phyloP scores from a whole-genome alignment of 2,888 invertebrate species.

The Ethmia dodecea region DNA sequence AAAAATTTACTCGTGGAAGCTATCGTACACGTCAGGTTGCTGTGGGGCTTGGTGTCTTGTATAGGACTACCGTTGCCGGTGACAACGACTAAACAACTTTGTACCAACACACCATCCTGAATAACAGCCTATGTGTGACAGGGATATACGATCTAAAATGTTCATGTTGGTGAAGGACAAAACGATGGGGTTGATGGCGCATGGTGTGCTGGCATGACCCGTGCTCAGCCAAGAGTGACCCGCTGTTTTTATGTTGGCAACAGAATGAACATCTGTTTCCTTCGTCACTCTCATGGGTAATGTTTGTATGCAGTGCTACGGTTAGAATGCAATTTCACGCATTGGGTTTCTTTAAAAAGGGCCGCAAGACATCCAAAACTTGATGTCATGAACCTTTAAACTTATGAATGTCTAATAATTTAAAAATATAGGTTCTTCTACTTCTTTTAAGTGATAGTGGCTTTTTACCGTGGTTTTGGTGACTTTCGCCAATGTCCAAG shows the following conservation, averaged over 20 bases:
- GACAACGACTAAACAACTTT: slow-evolving; percentile 70
- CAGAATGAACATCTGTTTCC: slow-evolving; percentile 60
- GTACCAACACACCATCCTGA: slow-evolving; percentile 53
- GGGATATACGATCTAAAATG: slow-evolving; percentile 34
- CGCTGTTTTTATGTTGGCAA: slow-evolving; percentile 44
- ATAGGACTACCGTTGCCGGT: slow-evolving; percentile 64
- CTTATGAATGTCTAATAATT: no score
- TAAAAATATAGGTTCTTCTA: no score
- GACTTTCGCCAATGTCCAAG: no score
- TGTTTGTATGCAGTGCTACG: no score
- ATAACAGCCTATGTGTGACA: slow-evolving; percentile 33
- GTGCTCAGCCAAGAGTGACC: slow-evolving; percentile 68
- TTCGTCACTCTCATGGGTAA: no score
- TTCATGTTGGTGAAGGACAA: slow-evolving; percentile 39
- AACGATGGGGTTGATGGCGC: slow-evolving; percentile 48
- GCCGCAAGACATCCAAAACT: no score
- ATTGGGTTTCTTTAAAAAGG: no score
- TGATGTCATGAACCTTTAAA: no score
- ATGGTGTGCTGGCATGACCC: slow-evolving; percentile 47
- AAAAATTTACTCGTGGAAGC: slow-evolving; percentile 49
- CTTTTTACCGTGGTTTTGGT: no score
- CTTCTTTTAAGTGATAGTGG: no score
- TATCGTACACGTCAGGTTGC: slow-evolving; percentile 44
- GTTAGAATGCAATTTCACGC: no score
- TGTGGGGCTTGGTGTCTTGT: slow-evolving; percentile 51